A percentile compares a stretch with the other conserved stretches of the same genome.
These are phyloP conservation scores for Agriotes lineatus DNA, from an alignment of 2,888 invertebrate species.

Conservation along the genomic window DNA sequence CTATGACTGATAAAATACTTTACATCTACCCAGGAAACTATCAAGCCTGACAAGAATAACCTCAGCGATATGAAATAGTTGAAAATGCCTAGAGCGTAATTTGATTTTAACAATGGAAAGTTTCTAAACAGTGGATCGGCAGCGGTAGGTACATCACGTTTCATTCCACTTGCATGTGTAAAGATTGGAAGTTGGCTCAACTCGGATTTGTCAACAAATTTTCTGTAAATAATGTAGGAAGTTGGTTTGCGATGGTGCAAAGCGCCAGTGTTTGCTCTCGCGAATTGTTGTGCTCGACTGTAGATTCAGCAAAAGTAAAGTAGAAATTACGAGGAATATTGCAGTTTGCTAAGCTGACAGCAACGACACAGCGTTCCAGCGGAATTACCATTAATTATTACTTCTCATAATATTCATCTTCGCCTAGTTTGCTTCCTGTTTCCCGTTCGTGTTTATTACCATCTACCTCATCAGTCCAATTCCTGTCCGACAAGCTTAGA, in stretches of 20 bases:
- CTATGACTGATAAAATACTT: too few species aligned
- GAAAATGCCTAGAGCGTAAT: too few species aligned
- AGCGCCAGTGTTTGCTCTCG: not conserved
- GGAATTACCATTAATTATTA: constrained; percentile 16
- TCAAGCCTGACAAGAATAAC: too few species aligned
- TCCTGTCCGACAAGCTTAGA: not conserved
- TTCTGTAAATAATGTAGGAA: too few species aligned
- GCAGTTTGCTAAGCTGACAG: not conserved
- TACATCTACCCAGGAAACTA: too few species aligned
- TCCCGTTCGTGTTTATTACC: constrained; percentile 14
- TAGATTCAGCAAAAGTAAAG: not conserved
- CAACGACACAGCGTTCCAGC: not conserved
- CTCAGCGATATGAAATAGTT: too few species aligned
- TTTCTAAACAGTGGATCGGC: too few species aligned
- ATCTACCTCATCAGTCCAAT: constrained; percentile 1
- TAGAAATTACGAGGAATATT: not conserved
- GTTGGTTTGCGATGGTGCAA: not conserved
- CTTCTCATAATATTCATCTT: constrained; percentile 9
- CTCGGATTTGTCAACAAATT: too few species aligned
- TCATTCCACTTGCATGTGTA: too few species aligned
- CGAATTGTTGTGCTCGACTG: not conserved
- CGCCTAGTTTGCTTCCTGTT: constrained; percentile 10
- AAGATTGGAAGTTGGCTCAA: too few species aligned
- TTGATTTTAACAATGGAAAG: too few species aligned
- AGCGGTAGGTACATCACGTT: too few species aligned